Evolutionary conservation across 1,140 invertebrate genomes (phyloP).

Genomic region (Bursaphelenchus mucronatus): DNA sequence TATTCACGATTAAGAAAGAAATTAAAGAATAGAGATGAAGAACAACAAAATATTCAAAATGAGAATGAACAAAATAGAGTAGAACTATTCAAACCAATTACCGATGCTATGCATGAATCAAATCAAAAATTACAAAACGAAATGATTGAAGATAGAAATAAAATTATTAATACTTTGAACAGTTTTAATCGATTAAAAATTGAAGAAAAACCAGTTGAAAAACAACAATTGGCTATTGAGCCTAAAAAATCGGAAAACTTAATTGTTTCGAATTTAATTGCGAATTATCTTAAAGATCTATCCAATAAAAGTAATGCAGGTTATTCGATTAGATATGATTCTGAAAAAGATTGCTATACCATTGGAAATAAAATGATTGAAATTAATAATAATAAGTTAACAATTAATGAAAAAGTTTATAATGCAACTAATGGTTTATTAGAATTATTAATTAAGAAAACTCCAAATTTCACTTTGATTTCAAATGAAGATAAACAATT

Average conservation of each 20-base stretch:
- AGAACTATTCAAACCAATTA: conserved; percentile 7
- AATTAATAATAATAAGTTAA: conserved; percentile 33
- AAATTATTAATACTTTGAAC: conserved; percentile 6
- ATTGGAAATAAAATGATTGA: conserved; percentile 36
- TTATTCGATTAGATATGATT: conserved; percentile 33
- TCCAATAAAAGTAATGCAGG: conserved; percentile 35
- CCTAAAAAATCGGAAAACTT: conserved; percentile 9
- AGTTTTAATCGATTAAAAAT: background rate
- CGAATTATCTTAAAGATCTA: conserved; percentile 32
- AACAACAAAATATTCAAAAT: conserved; percentile 6
- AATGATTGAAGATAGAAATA: conserved; percentile 3
- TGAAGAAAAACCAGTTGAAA: conserved; percentile 3
- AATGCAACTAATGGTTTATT: conserved; percentile 30
- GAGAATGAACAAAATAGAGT: conserved; percentile 2
- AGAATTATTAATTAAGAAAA: conserved; percentile 37
- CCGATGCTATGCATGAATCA: too few species aligned
- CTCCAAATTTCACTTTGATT: conserved; percentile 34
- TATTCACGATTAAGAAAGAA: conserved; percentile 5
- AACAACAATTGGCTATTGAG: conserved; percentile 15
- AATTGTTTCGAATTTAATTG: conserved; percentile 31
- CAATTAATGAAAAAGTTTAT: conserved; percentile 28
- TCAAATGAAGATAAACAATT: conserved; percentile 28
- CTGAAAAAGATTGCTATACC: conserved; percentile 30
- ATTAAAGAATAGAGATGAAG: conserved; percentile 3
- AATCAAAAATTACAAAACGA: conserved; percentile 7